Evolutionary conservation across 2,113 vertebrate species (phyloP).

Genomic region (Aix galericulata): DNA sequence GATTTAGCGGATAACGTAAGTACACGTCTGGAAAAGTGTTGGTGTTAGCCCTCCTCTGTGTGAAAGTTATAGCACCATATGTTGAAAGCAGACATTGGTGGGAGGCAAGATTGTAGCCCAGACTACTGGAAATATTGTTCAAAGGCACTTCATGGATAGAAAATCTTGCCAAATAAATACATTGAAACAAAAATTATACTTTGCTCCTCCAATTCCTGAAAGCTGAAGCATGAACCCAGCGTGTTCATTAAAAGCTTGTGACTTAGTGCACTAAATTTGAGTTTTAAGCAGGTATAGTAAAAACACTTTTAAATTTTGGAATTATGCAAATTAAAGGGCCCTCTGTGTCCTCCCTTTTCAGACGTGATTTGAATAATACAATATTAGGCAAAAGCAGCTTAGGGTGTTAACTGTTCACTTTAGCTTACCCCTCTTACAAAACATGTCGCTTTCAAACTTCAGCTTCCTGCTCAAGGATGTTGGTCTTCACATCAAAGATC

Average conservation of each 20-base stretch:
- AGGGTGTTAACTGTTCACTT: neutral
- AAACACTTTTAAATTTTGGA: constrained; percentile 46
- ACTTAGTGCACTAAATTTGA: neutral
- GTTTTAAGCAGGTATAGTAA: neutral
- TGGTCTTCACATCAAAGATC: neutral
- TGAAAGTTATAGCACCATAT: constrained; percentile 77
- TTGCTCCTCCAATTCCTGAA: constrained; percentile 63
- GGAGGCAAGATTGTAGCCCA: constrained; percentile 68
- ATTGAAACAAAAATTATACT: constrained; percentile 59
- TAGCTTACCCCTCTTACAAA: constrained; percentile 16
- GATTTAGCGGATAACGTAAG: neutral
- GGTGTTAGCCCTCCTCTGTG: constrained; percentile 70
- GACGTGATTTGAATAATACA: neutral
- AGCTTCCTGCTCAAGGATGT: constrained; percentile 14
- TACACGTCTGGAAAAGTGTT: constrained; percentile 22
- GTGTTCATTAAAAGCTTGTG: neutral
- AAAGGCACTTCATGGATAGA: constrained; percentile 85
- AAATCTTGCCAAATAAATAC: constrained; percentile 71
- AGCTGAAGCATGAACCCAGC: constrained; percentile 59
- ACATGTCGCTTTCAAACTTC: neutral
- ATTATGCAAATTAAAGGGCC: constrained; percentile 56
- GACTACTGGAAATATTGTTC: constrained; percentile 66
- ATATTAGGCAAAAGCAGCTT: constrained; percentile 48
- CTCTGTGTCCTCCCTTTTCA: constrained; percentile 23
- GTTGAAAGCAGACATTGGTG: constrained; percentile 64